phyloP scores from a whole-genome alignment of 1,140 invertebrate genomes.

The Lamellibrachia luymesi region DNA sequence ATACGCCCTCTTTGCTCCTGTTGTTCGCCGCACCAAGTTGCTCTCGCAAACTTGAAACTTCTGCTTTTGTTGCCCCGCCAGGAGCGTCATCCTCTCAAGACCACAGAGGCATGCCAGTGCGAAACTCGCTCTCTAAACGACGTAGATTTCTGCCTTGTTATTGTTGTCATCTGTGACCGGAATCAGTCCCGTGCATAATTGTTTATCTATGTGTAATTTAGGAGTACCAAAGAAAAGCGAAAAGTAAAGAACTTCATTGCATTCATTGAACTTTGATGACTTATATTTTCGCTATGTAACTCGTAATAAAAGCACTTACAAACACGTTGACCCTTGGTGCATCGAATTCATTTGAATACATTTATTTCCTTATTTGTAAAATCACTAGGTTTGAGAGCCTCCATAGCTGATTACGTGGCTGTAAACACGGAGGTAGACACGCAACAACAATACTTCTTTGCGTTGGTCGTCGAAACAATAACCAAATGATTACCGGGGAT shows the following conservation, averaged over 20 bases:
- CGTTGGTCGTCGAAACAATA: not conserved
- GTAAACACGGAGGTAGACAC: not conserved
- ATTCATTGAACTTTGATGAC: too few species aligned
- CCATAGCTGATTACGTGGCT: not conserved
- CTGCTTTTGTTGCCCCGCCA: too few species aligned
- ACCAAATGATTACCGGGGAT: not conserved
- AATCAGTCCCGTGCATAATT: not conserved
- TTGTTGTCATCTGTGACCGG: not conserved
- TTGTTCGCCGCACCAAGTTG: too few species aligned
- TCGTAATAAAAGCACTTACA: not conserved
- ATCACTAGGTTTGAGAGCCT: not conserved
- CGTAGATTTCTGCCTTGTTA: too few species aligned
- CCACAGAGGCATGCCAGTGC: too few species aligned
- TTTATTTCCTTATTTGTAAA: not conserved
- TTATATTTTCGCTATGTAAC: too few species aligned
- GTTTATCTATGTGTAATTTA: not conserved
- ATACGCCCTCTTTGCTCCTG: too few species aligned
- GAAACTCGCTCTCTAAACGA: too few species aligned
- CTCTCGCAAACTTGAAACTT: too few species aligned
- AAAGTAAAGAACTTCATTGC: too few species aligned
- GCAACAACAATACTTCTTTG: not conserved
- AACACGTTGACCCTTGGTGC: not conserved
- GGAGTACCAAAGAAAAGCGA: not conserved
- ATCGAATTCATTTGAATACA: not conserved
- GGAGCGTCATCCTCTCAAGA: too few species aligned